Evolutionary conservation across 2,113 vertebrate species (phyloP), one percentile per base, ranked within the genome.

Genomic region (Chlamydotis undulata): DNA sequence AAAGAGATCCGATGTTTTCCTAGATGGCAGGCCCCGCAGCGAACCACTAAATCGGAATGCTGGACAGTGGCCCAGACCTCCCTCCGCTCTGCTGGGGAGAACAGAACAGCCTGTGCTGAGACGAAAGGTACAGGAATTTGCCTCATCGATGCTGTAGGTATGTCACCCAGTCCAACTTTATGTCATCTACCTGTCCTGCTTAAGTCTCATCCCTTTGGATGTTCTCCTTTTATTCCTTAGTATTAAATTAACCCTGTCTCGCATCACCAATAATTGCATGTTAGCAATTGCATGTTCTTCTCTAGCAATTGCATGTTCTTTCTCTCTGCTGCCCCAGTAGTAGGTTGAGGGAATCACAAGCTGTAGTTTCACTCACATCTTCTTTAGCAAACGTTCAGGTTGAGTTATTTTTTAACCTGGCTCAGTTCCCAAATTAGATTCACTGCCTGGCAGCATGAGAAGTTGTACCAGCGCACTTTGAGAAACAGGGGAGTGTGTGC

Each of bases 371-470:
- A 25, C 49, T 67, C 75, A 69, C 53, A 43, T 49, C 94, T 91
- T 78, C 68, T 77, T 52, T 29, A 75, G 68, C 52, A 83, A 90
- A 37, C 0, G 0, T 12, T 64, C 89, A 93, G 73, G 74, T 56
- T n/a, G 67, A 79, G 79, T 80, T 95, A 93, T 96, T 96, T 89
- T 91, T 95, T 91, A 93, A 71, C 89, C 65, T 91, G 87, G 50
- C 74, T 91, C 43, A 16, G 22, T 89, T 95, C 81, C 81, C 83
- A 84, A 81, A 93, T 96, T 35, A 89, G 77, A 71, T 49, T 82
- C 65, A 45, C 23, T 49, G 65, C 95, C 77, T 91, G 83, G 65
- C 53, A 17, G 74, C 61, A 33, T 8, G 23, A 53, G 33, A 41
- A 71, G 60, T 8, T 75, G 52, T 64, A 78, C 60, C 93, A 82